Percentiles rank a stretch among this genome's conserved stretches.
phyloP scores from a whole-genome alignment of 2,888 invertebrate species.

The Apamea epomidion region DNA sequence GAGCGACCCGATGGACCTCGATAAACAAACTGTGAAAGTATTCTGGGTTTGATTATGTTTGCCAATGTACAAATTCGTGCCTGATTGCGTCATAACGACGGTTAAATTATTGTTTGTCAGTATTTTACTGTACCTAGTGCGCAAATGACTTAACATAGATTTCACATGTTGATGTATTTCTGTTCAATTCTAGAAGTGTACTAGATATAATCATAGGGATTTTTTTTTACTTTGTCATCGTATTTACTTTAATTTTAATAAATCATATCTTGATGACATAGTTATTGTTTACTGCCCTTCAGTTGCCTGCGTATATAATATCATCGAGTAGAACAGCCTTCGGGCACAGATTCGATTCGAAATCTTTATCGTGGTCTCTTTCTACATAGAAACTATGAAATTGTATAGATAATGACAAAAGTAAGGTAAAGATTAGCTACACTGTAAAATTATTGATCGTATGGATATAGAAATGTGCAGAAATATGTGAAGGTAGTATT shows the following conservation, averaged over 20 bases:
- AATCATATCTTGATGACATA: slow-evolving; percentile 38
- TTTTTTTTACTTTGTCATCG: slow-evolving; percentile 55
- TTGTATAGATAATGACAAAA: neutral
- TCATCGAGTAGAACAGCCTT: neutral
- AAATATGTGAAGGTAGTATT: neutral
- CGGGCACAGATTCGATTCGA: slow-evolving; percentile 8
- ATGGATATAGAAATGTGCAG: neutral
- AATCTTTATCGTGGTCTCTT: slow-evolving; percentile 13
- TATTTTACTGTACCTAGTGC: slow-evolving; percentile 56
- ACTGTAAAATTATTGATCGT: neutral
- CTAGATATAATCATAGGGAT: slow-evolving; percentile 47
- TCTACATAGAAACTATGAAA: neutral
- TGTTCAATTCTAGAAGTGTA: slow-evolving; percentile 60
- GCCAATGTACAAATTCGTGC: slow-evolving; percentile 75
- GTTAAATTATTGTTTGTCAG: slow-evolving; percentile 66
- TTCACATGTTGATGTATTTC: slow-evolving; percentile 61
- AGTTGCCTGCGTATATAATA: neutral
- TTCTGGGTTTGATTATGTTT: slow-evolving; percentile 84
- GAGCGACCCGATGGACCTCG: slow-evolving; percentile 77
- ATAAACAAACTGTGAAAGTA: slow-evolving; percentile 85
- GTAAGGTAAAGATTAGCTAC: neutral
- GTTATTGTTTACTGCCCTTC: slow-evolving; percentile 2
- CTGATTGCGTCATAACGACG: slow-evolving; percentile 58
- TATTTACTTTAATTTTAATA: slow-evolving; percentile 62
- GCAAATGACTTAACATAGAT: slow-evolving; percentile 49